Percentiles rank a stretch among this genome's conserved stretches.
These are phyloP conservation scores for Pelagia noctiluca DNA, from an alignment of 30 jellyfish, hydroid and myxozoan genomes.

Conservation along the genomic window DNA sequence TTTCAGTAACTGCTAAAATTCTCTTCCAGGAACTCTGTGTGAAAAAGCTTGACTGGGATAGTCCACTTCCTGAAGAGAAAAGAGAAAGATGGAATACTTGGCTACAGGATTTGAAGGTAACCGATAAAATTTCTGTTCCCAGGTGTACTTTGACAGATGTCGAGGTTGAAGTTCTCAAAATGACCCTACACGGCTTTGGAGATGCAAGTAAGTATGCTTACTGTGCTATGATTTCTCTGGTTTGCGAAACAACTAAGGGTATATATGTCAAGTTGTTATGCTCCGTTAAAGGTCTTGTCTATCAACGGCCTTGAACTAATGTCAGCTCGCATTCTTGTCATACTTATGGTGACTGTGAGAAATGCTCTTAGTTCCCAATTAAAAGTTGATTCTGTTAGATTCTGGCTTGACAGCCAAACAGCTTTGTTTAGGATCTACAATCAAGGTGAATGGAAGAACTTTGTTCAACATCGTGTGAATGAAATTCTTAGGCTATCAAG, in stretches of 20 bases:
- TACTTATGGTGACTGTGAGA: slow-evolving; percentile 24
- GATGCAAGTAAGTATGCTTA: not conserved
- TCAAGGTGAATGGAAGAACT: slow-evolving; percentile 46
- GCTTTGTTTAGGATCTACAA: slow-evolving; percentile 42
- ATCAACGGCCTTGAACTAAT: slow-evolving; percentile 48
- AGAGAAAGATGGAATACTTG: slow-evolving; percentile 36
- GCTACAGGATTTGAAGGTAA: slow-evolving; percentile 3
- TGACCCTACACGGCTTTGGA: not conserved
- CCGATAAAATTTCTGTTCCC: not conserved
- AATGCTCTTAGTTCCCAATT: slow-evolving; percentile 22
- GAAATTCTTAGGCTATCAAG: slow-evolving; percentile 21
- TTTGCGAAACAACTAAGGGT: not conserved
- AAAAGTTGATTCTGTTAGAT: slow-evolving; percentile 5
- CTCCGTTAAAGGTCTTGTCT: slow-evolving; percentile 48
- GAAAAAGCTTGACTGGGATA: slow-evolving; percentile 36
- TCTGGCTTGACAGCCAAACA: slow-evolving; percentile 53
- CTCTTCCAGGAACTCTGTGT: slow-evolving; percentile 32
- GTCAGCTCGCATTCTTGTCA: slow-evolving; percentile 44
- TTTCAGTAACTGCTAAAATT: slow-evolving; percentile 24
- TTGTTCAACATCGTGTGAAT: slow-evolving; percentile 33
- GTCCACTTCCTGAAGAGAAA: slow-evolving; percentile 33
- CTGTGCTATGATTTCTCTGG: not conserved
- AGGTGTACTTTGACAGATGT: slow-evolving; percentile 25
- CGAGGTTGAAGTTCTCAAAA: not conserved
- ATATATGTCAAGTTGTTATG: not conserved